Evolutionary conservation across 2,797 vertebrate species (phyloP).

Genomic region (Phataginus tetradactyla): DNA sequence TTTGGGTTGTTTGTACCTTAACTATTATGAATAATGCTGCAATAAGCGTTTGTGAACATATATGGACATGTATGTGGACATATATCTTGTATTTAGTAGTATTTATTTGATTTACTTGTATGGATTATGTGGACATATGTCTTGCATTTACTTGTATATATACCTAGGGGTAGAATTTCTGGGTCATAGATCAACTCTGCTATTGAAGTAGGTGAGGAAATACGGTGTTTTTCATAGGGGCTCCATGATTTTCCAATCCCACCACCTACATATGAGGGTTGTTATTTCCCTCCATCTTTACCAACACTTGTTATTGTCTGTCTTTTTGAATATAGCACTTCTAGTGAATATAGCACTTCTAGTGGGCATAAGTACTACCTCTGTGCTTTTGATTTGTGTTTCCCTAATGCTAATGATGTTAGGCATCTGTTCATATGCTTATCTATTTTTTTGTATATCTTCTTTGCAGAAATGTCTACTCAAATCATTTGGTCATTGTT

Average conservation of each 20-base stretch:
- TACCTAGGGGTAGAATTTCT: not conserved
- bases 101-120: no score
- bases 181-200: not conserved
- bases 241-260: not conserved
- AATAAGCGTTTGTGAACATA: not conserved
- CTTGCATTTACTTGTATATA: not conserved
- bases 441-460: not conserved
- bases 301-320: no score
- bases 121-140: not conserved
- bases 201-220: not conserved
- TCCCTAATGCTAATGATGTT: not conserved
- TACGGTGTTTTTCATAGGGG: not conserved
- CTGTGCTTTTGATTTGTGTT: not conserved
- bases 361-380: not conserved
- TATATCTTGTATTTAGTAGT: not conserved
- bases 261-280: not conserved
- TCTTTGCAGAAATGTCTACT: not conserved
- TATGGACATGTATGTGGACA: not conserved
- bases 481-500: not conserved
- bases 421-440: slow-evolving; percentile 1
- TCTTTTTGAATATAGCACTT: not conserved
- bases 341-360: not conserved
- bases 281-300: not conserved
- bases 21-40: not conserved
- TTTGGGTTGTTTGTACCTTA: not conserved